Percentiles rank a stretch among this genome's conserved stretches.
These are phyloP conservation scores for Temnothorax ravouxi DNA, from an alignment of 2,888 invertebrate species.

Conservation along the genomic window DNA sequence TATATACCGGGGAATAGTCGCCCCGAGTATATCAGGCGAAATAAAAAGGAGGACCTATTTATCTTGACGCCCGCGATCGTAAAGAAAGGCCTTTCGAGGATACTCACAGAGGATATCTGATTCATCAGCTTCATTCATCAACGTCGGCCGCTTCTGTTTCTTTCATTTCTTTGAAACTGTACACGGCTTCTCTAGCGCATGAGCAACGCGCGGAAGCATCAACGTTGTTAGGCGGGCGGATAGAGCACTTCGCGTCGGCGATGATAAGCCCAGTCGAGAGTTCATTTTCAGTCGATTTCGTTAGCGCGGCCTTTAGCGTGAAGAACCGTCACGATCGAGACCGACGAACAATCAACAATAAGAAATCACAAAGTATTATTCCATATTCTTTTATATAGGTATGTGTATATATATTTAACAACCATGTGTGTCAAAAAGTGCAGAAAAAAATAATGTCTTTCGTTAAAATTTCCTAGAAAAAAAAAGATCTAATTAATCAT, in stretches of 20 bases:
- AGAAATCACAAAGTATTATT: slow-evolving; percentile 5
- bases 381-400: no score
- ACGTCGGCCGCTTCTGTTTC: slow-evolving; percentile 77
- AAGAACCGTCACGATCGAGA: slow-evolving; percentile 23
- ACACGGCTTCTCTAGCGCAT: slow-evolving; percentile 69
- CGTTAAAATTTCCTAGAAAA: neutral
- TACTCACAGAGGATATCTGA: slow-evolving; percentile 77
- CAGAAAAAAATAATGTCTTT: neutral
- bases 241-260: slow-evolving; percentile 31
- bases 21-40: slow-evolving; percentile 67
- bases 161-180: slow-evolving; percentile 78
- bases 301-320: slow-evolving; percentile 7
- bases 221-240: slow-evolving; percentile 57
- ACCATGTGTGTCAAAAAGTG: neutral
- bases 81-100: slow-evolving; percentile 76
- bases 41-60: slow-evolving; percentile 73
- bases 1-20: slow-evolving; percentile 59
- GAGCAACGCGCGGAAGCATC: slow-evolving; percentile 69
- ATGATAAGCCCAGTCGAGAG: slow-evolving; percentile 44
- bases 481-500: neutral
- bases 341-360: neutral
- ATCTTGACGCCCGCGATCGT: slow-evolving; percentile 76
- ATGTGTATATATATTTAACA: neutral
- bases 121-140: slow-evolving; percentile 79
- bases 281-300: slow-evolving; percentile 47